These are phyloP conservation scores for Drosophila niveifrons DNA, from an alignment of 2,888 invertebrate genomes.

Conservation along the genomic window DNA sequence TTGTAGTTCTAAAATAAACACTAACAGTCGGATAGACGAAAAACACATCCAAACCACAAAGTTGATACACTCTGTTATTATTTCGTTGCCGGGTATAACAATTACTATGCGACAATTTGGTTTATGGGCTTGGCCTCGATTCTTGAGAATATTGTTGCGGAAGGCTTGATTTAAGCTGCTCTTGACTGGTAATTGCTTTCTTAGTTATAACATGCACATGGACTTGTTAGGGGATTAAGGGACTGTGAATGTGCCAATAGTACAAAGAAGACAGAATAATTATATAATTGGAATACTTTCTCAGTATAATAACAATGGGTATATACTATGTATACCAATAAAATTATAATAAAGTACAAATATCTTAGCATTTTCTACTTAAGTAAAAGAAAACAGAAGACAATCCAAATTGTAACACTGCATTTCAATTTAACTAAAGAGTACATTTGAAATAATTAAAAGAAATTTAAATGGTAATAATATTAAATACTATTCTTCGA, in stretches of 20 bases:
- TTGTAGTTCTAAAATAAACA: no score
- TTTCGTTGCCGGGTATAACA: conserved; percentile 11
- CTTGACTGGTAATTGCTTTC: neutral
- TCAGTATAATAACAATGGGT: no score
- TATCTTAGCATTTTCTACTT: no score
- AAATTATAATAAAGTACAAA: no score
- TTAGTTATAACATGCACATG: neutral
- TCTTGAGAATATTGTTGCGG: conserved; percentile 17
- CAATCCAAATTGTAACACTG: no score
- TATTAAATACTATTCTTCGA: neutral
- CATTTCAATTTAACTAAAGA: neutral
- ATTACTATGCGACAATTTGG: conserved; percentile 55
- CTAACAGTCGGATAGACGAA: no score
- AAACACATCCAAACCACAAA: no score
- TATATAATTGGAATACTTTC: no score
- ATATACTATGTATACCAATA: no score
- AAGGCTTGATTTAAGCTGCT: conserved; percentile 4
- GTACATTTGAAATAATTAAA: neutral
- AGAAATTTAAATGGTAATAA: neutral
- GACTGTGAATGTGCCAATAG: neutral
- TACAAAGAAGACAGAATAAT: neutral
- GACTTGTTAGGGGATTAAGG: neutral
- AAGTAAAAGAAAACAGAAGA: no score
- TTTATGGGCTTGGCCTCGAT: conserved; percentile 8
- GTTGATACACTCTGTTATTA: neutral